A percentile compares a stretch with the other conserved stretches of the same genome.
Conservation (phyloP, 1,140 invertebrate genomes). For the Neotoxoptera formosana region DNA sequence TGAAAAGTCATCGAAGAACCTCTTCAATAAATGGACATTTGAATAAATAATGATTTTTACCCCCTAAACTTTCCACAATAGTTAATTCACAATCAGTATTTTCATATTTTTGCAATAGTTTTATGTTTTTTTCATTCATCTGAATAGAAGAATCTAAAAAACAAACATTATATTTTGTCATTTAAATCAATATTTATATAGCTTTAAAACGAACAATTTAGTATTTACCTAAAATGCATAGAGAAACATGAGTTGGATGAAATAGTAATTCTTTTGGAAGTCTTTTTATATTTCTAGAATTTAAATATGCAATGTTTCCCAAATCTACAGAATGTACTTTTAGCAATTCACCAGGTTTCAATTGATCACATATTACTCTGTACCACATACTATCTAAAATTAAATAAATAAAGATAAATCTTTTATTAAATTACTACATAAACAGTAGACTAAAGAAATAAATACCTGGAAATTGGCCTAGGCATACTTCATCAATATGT, state of each 20-base stretch:
- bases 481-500: too few relatives aligned
- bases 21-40: constrained; percentile 37
- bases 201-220: background rate
- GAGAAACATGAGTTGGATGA: too few relatives aligned
- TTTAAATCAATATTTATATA: background rate
- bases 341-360: constrained; percentile 18
- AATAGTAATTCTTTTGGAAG: too few relatives aligned
- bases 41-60: too few relatives aligned
- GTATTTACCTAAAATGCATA: too few relatives aligned
- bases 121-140: background rate
- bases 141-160: background rate
- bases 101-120: constrained; percentile 48
- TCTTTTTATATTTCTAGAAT: too few relatives aligned
- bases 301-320: too few relatives aligned
- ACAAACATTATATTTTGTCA: background rate
- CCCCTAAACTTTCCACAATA: too few relatives aligned
- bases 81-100: constrained; percentile 37
- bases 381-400: constrained; percentile 47
- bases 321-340: too few relatives aligned
- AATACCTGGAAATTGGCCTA: constrained; percentile 41
- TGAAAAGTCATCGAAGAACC: background rate
- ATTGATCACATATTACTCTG: background rate
- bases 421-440: background rate
- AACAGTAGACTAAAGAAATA: background rate
- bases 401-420: background rate